Conservation (phyloP, 2,888 invertebrate genomes). For the Rhabditoides inermis region DNA sequence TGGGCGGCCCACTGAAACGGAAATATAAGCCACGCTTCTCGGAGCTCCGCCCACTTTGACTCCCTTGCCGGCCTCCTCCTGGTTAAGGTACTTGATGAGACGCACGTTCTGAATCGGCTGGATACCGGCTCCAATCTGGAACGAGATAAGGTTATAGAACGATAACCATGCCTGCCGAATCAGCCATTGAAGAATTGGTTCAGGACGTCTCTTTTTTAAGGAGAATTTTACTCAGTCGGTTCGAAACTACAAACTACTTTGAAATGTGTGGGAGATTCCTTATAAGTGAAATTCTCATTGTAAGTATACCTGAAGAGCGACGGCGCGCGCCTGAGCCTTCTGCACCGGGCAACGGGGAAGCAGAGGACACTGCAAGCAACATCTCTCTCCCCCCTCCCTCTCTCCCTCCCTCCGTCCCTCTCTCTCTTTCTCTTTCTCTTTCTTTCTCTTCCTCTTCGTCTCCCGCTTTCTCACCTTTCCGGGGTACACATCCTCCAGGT, state of each 20-base stretch:
- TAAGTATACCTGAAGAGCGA: conserved; percentile 35
- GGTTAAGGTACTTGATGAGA: conserved; percentile 66
- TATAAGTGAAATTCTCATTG: not conserved
- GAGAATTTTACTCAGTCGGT: no score
- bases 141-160: no score
- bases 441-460: no score
- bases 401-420: no score
- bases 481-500: conserved; percentile 85
- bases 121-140: conserved; percentile 75
- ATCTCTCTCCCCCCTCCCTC: no score
- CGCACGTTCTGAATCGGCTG: conserved; percentile 89
- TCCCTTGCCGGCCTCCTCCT: conserved; percentile 26
- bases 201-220: no score
- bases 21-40: not conserved
- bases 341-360: conserved; percentile 74
- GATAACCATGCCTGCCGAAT: not conserved
- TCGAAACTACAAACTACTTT: no score
- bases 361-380: no score
- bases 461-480: no score
- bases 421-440: no score
- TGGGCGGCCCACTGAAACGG: conserved; percentile 22
- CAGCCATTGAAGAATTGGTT: not conserved
- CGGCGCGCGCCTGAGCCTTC: conserved; percentile 69
- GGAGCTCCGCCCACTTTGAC: conserved; percentile 12
- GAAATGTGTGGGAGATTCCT: no score